A percentile compares a stretch with the other conserved stretches of the same genome.
phyloP scores from a whole-genome alignment of 2,113 vertebrate species.

The Bambusicola thoracicus region DNA sequence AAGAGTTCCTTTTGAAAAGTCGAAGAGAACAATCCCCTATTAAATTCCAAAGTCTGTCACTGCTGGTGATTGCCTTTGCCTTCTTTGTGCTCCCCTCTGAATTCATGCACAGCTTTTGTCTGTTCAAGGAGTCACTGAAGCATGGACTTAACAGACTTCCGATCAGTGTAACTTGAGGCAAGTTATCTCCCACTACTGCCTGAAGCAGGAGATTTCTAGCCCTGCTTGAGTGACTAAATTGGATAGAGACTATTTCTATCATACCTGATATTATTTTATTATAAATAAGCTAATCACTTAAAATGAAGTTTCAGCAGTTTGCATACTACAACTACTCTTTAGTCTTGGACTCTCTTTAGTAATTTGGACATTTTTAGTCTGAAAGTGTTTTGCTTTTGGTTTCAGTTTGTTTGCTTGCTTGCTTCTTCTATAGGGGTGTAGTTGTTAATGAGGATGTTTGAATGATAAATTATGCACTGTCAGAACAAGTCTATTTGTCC shows the following conservation, averaged over 20 bases:
- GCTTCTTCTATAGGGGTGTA: background rate
- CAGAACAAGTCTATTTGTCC: background rate
- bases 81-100: slow-evolving; percentile 19
- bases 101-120: background rate
- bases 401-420: background rate
- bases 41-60: slow-evolving; percentile 29
- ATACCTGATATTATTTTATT: slow-evolving; percentile 3
- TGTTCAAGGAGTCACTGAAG: slow-evolving; percentile 52
- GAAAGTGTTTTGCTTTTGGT: fast-evolving
- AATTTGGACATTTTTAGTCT: background rate
- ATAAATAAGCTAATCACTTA: background rate
- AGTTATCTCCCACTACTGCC: slow-evolving; percentile 46
- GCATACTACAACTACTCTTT: background rate
- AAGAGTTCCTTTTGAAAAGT: slow-evolving; percentile 47
- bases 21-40: slow-evolving; percentile 5
- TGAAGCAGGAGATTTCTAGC: slow-evolving; percentile 36
- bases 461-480: background rate
- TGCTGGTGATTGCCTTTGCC: background rate
- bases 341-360: too few species aligned
- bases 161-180: slow-evolving; percentile 48
- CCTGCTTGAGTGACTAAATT: slow-evolving; percentile 39
- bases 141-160: slow-evolving; percentile 36
- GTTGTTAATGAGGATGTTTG: background rate
- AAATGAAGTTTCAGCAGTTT: background rate
- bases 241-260: background rate